Evolutionary conservation across 2,113 vertebrate species (phyloP).

Genomic region (Dipodomys spectabilis): DNA sequence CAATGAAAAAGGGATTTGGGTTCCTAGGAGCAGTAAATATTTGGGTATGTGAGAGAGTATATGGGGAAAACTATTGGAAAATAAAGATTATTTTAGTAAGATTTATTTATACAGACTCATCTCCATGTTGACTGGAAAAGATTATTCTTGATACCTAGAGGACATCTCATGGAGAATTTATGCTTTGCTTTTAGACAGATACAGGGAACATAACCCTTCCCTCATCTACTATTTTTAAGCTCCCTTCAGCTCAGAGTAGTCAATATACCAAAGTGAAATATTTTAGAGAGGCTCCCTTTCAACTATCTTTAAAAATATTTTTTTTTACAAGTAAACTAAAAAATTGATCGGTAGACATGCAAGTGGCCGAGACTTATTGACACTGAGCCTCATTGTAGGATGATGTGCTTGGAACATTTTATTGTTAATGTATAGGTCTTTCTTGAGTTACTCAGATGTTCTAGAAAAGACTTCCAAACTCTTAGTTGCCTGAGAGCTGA

Average conservation of each 20-base stretch:
- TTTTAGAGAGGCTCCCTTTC: background rate
- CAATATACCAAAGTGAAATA: background rate
- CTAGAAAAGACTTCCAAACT: background rate
- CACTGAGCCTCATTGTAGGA: background rate
- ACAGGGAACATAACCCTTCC: background rate
- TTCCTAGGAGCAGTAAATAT: background rate
- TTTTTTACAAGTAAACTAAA: background rate
- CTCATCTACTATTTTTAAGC: background rate
- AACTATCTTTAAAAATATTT: background rate
- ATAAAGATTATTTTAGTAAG: background rate
- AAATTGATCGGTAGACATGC: background rate
- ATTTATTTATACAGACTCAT: background rate
- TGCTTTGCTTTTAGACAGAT: background rate
- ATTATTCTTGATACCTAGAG: background rate
- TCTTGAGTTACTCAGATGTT: background rate
- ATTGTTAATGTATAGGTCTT: background rate
- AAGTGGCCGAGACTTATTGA: background rate
- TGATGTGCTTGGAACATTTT: background rate
- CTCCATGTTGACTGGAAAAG: background rate
- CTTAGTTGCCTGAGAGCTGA: background rate
- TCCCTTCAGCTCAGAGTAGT: background rate
- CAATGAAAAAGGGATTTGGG: background rate
- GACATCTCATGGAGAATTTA: background rate
- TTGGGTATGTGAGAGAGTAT: background rate
- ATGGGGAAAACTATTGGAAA: background rate